A percentile compares a stretch with the other conserved stretches of the same genome.
phyloP scores from a whole-genome alignment of 2,797 vertebrate species.

The Myiotriccus ornatus region DNA sequence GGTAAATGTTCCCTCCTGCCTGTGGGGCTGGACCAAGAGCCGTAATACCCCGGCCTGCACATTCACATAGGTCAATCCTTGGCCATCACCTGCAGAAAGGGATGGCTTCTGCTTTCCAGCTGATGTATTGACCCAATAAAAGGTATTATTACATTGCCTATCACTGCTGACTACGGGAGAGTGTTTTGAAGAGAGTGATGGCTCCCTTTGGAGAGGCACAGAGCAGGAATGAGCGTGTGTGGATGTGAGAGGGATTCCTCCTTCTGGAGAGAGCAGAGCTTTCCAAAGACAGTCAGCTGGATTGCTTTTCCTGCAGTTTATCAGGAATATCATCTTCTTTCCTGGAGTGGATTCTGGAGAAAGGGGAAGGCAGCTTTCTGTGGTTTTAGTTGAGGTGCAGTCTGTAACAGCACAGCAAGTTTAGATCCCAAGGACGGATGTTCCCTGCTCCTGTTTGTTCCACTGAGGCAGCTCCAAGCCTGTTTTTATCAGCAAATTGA shows the following conservation, averaged over 20 bases:
- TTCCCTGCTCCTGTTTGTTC: not conserved
- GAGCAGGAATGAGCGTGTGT: not conserved
- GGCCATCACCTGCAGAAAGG: conserved; percentile 40
- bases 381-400: not conserved
- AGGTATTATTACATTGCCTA: conserved; percentile 63
- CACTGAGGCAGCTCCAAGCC: not conserved
- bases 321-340: not conserved
- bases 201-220: conserved; percentile 40
- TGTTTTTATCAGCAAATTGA: not conserved
- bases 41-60: not conserved
- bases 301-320: not conserved
- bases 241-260: not conserved
- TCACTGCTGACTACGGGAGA: conserved; percentile 49
- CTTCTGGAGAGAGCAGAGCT: not conserved
- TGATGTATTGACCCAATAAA: conserved; percentile 75
- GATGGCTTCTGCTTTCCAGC: conserved; percentile 67
- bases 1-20: conserved; percentile 9
- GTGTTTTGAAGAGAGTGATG: conserved; percentile 53
- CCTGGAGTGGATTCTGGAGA: not conserved
- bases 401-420: not conserved
- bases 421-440: not conserved
- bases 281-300: not conserved
- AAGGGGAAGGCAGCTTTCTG: not conserved
- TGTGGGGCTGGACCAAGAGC: not conserved
- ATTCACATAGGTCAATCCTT: conserved; percentile 27